Evolutionary conservation across 2,888 invertebrate species (phyloP).

Genomic region (Volucella bombylans): DNA sequence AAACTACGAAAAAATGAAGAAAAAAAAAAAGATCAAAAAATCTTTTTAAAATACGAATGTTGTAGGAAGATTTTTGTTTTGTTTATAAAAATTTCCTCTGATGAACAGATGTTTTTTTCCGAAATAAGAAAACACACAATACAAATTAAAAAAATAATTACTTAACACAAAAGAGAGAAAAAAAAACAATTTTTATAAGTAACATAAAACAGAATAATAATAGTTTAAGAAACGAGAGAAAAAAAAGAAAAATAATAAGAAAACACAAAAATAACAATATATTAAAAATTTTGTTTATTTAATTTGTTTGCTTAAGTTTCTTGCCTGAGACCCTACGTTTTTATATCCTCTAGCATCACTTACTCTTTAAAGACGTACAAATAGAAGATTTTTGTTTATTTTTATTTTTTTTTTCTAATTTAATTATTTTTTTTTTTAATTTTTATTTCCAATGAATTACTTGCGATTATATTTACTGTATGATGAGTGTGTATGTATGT

Average conservation of each 20-base stretch:
- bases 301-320: conserved; percentile 55
- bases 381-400: conserved; percentile 42
- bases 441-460: conserved; percentile 8
- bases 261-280: background rate
- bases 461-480: conserved; percentile 39
- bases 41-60: background rate
- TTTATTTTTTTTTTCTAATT: background rate
- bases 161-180: conserved; percentile 1
- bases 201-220: background rate
- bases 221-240: conserved; percentile 16
- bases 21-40: conserved; percentile 2
- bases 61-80: background rate
- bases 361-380: conserved; percentile 62
- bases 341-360: conserved; percentile 50
- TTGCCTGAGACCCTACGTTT: conserved; percentile 42
- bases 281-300: conserved; percentile 16
- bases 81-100: background rate
- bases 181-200: conserved; percentile 3
- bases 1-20: background rate
- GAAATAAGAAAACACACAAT: background rate
- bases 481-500: conserved; percentile 64
- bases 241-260: conserved; percentile 9
- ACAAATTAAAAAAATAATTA: background rate
- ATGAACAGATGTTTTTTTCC: conserved; percentile 4
- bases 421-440: conserved; percentile 30